Evolutionary conservation across 2,797 vertebrate genomes (phyloP), one percentile per base, ranked within the genome.

Genomic region (Hippopotamyrus pictus): DNA sequence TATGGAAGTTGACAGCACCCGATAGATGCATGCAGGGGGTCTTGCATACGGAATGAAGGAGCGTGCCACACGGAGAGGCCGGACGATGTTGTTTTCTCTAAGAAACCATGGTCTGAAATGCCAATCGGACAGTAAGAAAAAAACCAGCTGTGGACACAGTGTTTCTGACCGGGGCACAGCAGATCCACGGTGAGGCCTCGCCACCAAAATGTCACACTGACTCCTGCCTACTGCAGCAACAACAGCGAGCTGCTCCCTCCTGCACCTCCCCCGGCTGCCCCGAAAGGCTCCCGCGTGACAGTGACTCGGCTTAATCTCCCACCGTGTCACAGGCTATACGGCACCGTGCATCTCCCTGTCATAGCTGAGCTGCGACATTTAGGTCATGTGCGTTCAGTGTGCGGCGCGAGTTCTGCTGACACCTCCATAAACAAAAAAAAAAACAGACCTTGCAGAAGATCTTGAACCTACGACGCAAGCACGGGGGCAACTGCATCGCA

Each of bases 131-230:
- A 87, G 79, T 87, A 90, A 91, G 90, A 91, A 91, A 90, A 91
- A 91, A 92, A 90, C 19, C 8, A 93, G 92, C 95, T 92, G 94
- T 92, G 93, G 93, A 90, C 93, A 91, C 91, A 94, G 92, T 51
- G 44, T 93, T 92, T 93, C 92, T 93, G 93, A 95, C 94, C 93
- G 91, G 88, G 86, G 92, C 94, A 92, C 86, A 89, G 88, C 88
- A 93, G 92, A 92, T 94, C 92, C 93, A 93, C 91, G 91, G 90
- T 82, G 85, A 88, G 91, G 93, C 51, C 85, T 88, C 6, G 88
- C 92, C 5, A 90, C 90, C 90, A 90, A 94, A 95, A 96, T 96
- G 95, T 95, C 93, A 94, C 89, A 91, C 91, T 92, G 93, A 92
- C 91, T 94, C 93, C 92, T 90, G 91, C 92, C 92, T 88, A 90